phyloP scores from a whole-genome alignment of 2,797 vertebrate species.

The Urosaurus nigricauda region DNA sequence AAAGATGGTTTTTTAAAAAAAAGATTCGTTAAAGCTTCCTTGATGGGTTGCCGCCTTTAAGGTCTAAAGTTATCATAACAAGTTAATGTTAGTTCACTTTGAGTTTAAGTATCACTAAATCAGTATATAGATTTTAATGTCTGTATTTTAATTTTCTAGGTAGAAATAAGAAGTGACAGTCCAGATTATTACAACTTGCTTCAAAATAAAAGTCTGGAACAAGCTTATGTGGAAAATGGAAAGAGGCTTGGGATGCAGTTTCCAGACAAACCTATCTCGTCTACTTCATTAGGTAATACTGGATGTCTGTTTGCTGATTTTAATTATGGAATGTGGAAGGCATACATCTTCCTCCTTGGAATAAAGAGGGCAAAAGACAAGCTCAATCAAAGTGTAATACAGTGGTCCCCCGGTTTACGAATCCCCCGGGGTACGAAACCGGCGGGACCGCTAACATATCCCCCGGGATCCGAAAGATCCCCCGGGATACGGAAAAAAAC shows the following conservation, averaged over 20 bases:
- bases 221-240: slow-evolving; percentile 81
- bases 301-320: not conserved
- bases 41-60: not conserved
- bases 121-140: not conserved
- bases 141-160: slow-evolving; percentile 68
- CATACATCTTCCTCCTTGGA: not conserved
- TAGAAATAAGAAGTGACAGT: slow-evolving; percentile 76
- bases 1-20: not conserved
- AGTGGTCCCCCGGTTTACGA: no score
- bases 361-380: not conserved
- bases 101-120: not conserved
- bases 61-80: slow-evolving; percentile 17
- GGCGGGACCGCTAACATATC: no score
- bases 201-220: slow-evolving; percentile 80
- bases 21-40: not conserved
- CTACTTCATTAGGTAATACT: slow-evolving; percentile 73
- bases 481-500: no score
- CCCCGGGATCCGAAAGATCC: no score
- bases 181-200: slow-evolving; percentile 82
- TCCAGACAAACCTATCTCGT: slow-evolving; percentile 73
- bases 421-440: no score
- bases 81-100: not conserved
- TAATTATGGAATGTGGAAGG: not conserved
- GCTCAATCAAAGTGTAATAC: no score
- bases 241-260: slow-evolving; percentile 81